phyloP scores from a whole-genome alignment of 2,113 vertebrate species.

The Mesoclemmys tuberculata region DNA sequence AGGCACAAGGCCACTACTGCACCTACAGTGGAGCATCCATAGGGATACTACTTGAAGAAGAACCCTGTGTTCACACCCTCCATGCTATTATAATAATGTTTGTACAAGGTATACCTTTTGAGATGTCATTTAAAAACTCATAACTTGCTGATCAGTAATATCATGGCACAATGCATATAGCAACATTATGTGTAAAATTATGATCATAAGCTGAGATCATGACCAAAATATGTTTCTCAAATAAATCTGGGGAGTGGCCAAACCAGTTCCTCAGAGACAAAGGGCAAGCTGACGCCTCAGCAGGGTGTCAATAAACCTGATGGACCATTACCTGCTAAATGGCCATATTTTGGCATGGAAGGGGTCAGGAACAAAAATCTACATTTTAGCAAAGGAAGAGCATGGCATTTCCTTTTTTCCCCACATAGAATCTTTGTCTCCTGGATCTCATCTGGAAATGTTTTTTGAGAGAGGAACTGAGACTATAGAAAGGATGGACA shows the following conservation, averaged over 20 bases:
- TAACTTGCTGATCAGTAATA: background rate
- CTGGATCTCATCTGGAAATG: background rate
- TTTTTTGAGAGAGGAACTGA: background rate
- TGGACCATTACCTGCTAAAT: background rate
- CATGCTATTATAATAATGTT: background rate
- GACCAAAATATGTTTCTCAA: background rate
- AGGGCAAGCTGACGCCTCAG: background rate
- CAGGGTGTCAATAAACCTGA: background rate
- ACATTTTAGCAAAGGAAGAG: background rate
- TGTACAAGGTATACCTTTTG: background rate
- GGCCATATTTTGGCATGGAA: background rate
- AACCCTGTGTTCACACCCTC: background rate
- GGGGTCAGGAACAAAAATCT: background rate
- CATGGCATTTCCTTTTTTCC: background rate
- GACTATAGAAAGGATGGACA: background rate
- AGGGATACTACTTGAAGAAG: too few species aligned
- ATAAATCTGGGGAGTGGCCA: background rate
- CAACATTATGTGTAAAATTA: background rate
- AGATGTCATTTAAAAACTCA: background rate
- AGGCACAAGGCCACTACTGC: too few species aligned
- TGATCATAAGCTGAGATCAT: background rate
- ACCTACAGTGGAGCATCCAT: too few species aligned
- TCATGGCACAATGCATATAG: background rate
- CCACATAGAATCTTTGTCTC: background rate
- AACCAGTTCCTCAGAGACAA: background rate